Conservation (phyloP, 2,888 invertebrate species). For the Hipparchia semele region DNA sequence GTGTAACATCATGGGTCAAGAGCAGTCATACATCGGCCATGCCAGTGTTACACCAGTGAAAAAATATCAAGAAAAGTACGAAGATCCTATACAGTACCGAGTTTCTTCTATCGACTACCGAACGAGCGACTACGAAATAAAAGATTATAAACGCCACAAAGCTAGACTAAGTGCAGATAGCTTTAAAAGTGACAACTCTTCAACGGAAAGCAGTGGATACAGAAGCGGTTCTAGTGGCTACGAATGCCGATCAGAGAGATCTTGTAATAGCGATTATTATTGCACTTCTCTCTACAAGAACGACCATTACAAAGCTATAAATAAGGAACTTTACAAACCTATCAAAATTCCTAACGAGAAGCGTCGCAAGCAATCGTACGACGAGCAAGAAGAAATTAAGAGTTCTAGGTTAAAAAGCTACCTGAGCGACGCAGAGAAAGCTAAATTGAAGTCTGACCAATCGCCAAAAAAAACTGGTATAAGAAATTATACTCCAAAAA, state of each 20-base stretch:
- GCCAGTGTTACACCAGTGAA: conserved; percentile 62
- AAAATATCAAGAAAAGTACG: conserved; percentile 67
- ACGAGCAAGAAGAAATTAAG: conserved; percentile 66
- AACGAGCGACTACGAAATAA: conserved; percentile 56
- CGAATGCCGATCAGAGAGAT: conserved; percentile 71
- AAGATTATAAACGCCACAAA: conserved; percentile 67
- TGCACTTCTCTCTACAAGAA: conserved; percentile 78
- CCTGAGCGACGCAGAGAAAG: conserved; percentile 70
- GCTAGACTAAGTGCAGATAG: conserved; percentile 68
- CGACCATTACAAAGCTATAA: conserved; percentile 76
- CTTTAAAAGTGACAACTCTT: conserved; percentile 74
- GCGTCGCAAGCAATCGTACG: conserved; percentile 72
- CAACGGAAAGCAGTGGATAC: conserved; percentile 76
- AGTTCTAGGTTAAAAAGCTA: conserved; percentile 65
- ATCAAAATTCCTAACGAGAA: conserved; percentile 78
- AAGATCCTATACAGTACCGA: conserved; percentile 59
- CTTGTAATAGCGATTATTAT: conserved; percentile 70
- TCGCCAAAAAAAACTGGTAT: conserved; percentile 83
- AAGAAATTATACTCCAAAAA: conserved; percentile 88
- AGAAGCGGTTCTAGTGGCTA: conserved; percentile 74
- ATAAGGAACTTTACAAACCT: conserved; percentile 77
- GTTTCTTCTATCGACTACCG: conserved; percentile 57
- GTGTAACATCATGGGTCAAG: conserved; percentile 73
- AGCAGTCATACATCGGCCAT: conserved; percentile 71
- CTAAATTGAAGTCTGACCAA: conserved; percentile 66